Evolutionary conservation across 2,888 invertebrate species (phyloP), one percentile per base, ranked within the genome.

Genomic region (Drosophila parthenogenetica): DNA sequence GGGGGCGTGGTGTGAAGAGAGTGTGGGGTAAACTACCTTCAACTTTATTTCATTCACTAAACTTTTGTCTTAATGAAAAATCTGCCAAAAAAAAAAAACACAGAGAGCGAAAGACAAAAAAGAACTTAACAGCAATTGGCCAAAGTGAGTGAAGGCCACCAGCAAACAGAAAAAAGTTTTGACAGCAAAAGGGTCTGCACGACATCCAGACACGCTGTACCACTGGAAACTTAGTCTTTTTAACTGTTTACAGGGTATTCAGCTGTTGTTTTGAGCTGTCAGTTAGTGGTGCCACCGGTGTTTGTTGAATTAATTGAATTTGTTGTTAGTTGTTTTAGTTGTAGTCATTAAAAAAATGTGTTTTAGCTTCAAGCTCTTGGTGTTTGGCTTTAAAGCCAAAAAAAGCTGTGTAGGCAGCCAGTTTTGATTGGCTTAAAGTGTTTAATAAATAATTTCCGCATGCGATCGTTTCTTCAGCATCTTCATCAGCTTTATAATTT

Each of bases 41-140:
- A 58, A 73, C 75, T 77, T 68, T 69, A 75, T 75, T 84, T 84
- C 83, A 84, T 84, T 84, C 83, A 84, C 76, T 70, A 87, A 72
- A 62, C 45, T 69, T 77, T 84, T 82, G 88, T 85, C 86, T 85
- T 87, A 87, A 85, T 85, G 85, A 87, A 87, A 87, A 73, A 87
- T 85, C 83, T 79, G 65, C 55, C 69, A 60, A 57, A 53, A 43
- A 22, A 43, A 22, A 48, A 8, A 32, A 16, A 32, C 14, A 13
- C 22, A 29, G 35, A 48, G 17, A 40, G 29, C 2, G n/a, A 13
- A 35, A 43, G 11, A 46, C 32, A 55, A 39, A 53, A 48, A 68
- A 29, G 49, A 69, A 68, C 58, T 29, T 42, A 73, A 39, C 54
- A 69, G 61, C 53, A 60, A 53, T 70, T 65, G 64, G 68, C 5